A percentile compares a stretch with the other conserved stretches of the same genome.
Evolutionary conservation across 2,113 vertebrate species (phyloP).

Genomic region (Urocitellus parryii): DNA sequence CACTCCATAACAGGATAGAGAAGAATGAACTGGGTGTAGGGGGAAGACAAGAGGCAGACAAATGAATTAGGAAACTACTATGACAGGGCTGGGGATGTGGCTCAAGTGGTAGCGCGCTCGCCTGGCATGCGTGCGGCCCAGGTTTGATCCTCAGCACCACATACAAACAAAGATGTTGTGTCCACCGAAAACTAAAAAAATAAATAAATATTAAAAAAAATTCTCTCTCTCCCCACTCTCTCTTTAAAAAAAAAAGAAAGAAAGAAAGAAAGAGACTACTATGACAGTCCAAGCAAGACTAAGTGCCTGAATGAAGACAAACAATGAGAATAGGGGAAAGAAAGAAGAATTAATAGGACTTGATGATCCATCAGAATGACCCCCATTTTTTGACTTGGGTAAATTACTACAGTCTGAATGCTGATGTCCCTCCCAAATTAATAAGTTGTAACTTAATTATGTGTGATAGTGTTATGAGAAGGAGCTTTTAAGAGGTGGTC

Average conservation of each 20-base stretch:
- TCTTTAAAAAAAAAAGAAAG: too few species aligned
- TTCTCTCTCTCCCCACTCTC: too few species aligned
- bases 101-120: too few species aligned
- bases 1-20: background rate
- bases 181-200: too few species aligned
- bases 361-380: background rate
- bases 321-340: background rate
- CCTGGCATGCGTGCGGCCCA: too few species aligned
- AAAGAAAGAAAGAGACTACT: too few species aligned
- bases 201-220: too few species aligned
- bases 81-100: background rate
- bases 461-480: background rate
- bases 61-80: background rate
- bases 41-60: background rate
- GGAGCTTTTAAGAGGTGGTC: background rate
- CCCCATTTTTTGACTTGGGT: background rate
- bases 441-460: background rate
- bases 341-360: background rate
- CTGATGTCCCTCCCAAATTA: too few species aligned
- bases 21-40: background rate
- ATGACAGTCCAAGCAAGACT: background rate
- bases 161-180: too few species aligned
- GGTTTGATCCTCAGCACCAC: too few species aligned
- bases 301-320: background rate
- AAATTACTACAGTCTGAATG: background rate